phyloP scores from a whole-genome alignment of 2,888 invertebrate species.

The Hirudinaria manillensis region DNA sequence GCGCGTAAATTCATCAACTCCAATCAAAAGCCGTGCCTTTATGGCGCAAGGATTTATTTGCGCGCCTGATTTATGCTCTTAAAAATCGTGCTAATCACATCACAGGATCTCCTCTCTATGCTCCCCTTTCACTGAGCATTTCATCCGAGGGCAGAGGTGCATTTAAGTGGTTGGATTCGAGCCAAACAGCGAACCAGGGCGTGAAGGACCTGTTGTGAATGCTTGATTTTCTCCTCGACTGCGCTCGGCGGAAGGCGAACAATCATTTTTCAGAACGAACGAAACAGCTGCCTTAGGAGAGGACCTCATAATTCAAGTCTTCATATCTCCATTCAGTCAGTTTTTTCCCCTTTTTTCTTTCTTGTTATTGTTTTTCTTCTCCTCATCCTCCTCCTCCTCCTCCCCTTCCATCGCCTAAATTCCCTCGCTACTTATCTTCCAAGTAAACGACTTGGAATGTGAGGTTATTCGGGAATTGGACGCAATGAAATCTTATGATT shows the following conservation, averaged over 20 bases:
- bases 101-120: background rate
- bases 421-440: background rate
- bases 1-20: slow-evolving; percentile 23
- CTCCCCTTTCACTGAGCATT: background rate
- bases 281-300: background rate
- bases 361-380: background rate
- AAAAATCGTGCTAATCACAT: slow-evolving; percentile 11
- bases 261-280: background rate
- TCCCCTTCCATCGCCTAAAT: background rate
- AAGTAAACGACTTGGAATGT: too few relatives aligned
- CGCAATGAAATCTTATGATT: too few relatives aligned
- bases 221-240: background rate
- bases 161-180: background rate
- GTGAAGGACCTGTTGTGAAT: background rate
- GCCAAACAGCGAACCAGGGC: background rate
- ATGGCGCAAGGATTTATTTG: slow-evolving; percentile 10
- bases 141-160: too few relatives aligned
- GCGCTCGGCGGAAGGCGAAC: background rate
- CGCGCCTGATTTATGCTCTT: slow-evolving; percentile 14
- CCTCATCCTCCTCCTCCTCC: background rate
- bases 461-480: too few relatives aligned
- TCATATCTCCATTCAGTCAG: slow-evolving; percentile 1
- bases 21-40: background rate
- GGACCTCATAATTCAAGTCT: slow-evolving; percentile 1
- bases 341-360: background rate